These are phyloP conservation scores for Crax fasciolata DNA, from an alignment of 2,797 vertebrate species.

Conservation along the genomic window DNA sequence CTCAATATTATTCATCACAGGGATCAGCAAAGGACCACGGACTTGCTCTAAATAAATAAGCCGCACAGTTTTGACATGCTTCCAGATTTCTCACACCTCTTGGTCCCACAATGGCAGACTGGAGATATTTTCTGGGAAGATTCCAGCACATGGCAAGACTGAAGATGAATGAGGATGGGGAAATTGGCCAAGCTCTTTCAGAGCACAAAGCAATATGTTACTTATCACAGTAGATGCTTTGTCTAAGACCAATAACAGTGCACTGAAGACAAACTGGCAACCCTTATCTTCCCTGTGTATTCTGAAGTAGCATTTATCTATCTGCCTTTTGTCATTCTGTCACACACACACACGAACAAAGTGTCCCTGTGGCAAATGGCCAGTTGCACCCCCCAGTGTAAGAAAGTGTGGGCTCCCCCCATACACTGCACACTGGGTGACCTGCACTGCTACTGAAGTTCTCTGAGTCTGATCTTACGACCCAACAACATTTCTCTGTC, in stretches of 20 bases:
- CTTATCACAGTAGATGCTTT: conserved; percentile 64
- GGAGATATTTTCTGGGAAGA: conserved; percentile 56
- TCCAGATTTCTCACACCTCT: conserved; percentile 66
- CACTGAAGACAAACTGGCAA: conserved; percentile 48
- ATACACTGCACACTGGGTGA: neutral
- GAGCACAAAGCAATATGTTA: conserved; percentile 16
- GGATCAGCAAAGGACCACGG: conserved; percentile 2
- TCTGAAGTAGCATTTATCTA: conserved; percentile 35
- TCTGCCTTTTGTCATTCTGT: neutral
- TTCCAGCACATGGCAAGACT: conserved; percentile 66
- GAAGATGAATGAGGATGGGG: conserved; percentile 58
- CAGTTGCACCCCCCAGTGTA: neutral
- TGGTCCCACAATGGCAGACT: conserved; percentile 36
- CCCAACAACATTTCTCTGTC: neutral
- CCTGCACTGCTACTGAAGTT: neutral
- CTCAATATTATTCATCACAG: neutral
- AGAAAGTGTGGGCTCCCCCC: neutral
- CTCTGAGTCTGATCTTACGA: neutral
- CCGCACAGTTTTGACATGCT: conserved; percentile 27
- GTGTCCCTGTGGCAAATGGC: neutral
- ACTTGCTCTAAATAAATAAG: conserved; percentile 42
- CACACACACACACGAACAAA: neutral
- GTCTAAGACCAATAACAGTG: conserved; percentile 23
- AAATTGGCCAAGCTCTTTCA: conserved; percentile 60
- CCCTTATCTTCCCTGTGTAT: conserved; percentile 41